Conservation (phyloP, 2,797 vertebrate genomes). For the Pipistrellus pipistrellus region DNA sequence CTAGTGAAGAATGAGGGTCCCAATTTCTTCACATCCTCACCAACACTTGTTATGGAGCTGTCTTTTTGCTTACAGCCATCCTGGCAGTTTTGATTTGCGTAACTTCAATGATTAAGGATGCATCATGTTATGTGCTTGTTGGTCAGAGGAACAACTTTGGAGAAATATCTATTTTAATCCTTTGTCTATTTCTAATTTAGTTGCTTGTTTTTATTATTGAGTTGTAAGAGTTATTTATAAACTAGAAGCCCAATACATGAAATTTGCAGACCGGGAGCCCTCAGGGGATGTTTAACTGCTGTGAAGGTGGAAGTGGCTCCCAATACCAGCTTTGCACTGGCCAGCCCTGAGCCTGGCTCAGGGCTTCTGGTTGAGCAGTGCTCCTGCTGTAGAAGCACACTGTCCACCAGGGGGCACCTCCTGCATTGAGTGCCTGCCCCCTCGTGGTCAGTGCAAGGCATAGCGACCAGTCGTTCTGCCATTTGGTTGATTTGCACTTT, state of each 20-base stretch:
- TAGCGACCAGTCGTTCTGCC: too few relatives aligned
- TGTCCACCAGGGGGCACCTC: too few relatives aligned
- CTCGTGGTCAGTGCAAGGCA: too few relatives aligned
- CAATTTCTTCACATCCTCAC: background rate
- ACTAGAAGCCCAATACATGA: background rate
- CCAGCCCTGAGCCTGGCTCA: too few relatives aligned
- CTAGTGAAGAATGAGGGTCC: background rate
- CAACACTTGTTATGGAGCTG: background rate
- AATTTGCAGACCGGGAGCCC: too few relatives aligned
- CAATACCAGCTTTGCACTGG: too few relatives aligned
- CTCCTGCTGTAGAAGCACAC: too few relatives aligned
- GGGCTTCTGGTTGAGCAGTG: too few relatives aligned
- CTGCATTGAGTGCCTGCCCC: too few relatives aligned
- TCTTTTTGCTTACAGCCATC: background rate
- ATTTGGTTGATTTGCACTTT: too few relatives aligned
- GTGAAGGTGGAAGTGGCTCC: too few relatives aligned
- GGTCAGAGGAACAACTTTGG: background rate
- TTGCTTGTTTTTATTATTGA: background rate
- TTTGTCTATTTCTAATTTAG: background rate
- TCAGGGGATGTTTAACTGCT: too few relatives aligned
- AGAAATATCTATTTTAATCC: background rate
- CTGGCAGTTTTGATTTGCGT: background rate
- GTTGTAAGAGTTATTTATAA: background rate
- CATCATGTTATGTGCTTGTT: background rate
- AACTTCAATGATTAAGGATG: background rate